These are phyloP conservation scores for Elysia chlorotica DNA, from an alignment of 1,140 invertebrate genomes.

Conservation along the genomic window DNA sequence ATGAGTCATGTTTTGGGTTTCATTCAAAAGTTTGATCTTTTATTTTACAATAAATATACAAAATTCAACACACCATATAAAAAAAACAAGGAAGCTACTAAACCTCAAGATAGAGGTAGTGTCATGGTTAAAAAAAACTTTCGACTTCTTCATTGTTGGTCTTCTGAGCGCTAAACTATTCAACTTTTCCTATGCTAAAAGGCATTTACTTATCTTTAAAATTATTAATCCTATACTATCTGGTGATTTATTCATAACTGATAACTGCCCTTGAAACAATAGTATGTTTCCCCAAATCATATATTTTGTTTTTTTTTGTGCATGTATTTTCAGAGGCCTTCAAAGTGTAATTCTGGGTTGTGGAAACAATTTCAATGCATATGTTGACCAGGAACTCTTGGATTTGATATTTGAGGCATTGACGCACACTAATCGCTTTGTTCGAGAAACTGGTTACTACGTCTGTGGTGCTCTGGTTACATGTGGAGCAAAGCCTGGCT, in stretches of 20 bases:
- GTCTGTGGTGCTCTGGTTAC: conserved; percentile 65
- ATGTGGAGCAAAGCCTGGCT: conserved; percentile 52
- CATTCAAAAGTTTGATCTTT: too few species aligned
- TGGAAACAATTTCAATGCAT: conserved; percentile 61
- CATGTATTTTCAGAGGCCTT: conserved; percentile 52
- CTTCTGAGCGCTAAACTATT: too few species aligned
- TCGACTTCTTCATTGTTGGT: too few species aligned
- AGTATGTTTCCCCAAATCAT: neutral
- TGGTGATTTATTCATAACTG: neutral
- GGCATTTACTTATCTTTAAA: neutral
- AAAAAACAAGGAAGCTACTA: too few species aligned
- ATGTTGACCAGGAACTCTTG: conserved; percentile 64
- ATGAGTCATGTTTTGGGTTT: too few species aligned
- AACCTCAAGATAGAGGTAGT: too few species aligned
- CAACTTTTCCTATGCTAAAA: too few species aligned
- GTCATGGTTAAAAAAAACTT: too few species aligned
- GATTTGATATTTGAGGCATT: conserved; percentile 64
- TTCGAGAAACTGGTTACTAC: conserved; percentile 67
- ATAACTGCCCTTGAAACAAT: neutral
- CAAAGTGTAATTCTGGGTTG: conserved; percentile 65
- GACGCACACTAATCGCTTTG: conserved; percentile 67
- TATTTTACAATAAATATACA: too few species aligned
- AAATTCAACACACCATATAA: too few species aligned
- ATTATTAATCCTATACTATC: neutral
- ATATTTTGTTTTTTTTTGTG: neutral